Base-by-base conservation (phyloP, 2,888 invertebrate species). In the Steinernema carpocapsae region DNA sequence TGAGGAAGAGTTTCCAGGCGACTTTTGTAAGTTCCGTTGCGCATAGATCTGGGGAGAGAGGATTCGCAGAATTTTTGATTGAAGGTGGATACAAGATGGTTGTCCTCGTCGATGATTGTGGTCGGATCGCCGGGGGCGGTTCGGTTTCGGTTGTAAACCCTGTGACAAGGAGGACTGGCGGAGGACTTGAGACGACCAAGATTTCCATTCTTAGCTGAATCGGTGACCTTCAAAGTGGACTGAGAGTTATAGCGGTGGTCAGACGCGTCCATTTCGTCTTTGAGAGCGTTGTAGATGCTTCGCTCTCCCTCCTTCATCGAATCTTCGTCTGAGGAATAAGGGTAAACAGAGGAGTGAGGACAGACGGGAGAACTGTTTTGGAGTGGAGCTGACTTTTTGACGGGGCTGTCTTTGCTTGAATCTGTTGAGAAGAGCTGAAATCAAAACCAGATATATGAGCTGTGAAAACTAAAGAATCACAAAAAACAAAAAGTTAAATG, bases 21-120 rank as follows among this genome's bases (percentile, higher is more conserved):
- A 26, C 64, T 64, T 26, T 64, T 64, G 64, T 64, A 64, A 22
- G 52, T 52, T n/a, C 52, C 52, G 24, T 52, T 52, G 52, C 52
- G 52, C 22, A 22, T 12, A 2, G 64, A 12, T 3, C 64, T 26
- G 1, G 64, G 64, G 32, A 64, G 64, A 10, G 64, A 64, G 29
- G 64, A 32, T 32, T 64, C 64, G 10, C 32, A 64, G 64, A 64
- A 64, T n/a, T 64, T 64, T 32, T 64, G 32, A 17, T 64, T 64
- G 64, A 64, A 64, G 29, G 64, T 64, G 32, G 3, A 17, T 12
- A 64, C 29, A 29, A 64, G 24, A 29, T 17, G 64, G 32, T 64
- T 64, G 64, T 64, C 64, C 32, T 64, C 64, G 64, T 64, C 17
- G 29, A 64, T 37, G 32, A 64, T 32, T 17, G 64, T 37, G 29